These are phyloP conservation scores for Chironomus riparius DNA, from an alignment of 2,888 invertebrate species.

Conservation along the genomic window DNA sequence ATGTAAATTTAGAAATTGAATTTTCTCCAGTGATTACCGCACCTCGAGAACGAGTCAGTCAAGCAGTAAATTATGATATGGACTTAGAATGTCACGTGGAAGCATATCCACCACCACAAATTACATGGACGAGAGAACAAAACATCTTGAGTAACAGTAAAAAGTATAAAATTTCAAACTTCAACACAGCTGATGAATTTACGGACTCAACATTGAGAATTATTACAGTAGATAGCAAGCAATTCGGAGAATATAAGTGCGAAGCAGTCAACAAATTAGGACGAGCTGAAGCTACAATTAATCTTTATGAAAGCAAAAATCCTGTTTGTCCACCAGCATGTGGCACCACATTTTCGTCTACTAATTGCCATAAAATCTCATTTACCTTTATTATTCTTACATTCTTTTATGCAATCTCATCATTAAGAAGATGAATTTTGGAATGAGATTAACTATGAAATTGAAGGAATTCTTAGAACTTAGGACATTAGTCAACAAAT, in stretches of 20 bases:
- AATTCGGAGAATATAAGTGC: conserved; percentile 78
- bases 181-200: conserved; percentile 84
- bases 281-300: conserved; percentile 65
- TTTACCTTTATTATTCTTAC: no score
- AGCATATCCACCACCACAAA: conserved; percentile 88
- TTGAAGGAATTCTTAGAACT: no score
- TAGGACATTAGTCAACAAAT: no score
- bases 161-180: conserved; percentile 83
- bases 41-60: conserved; percentile 70
- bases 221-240: conserved; percentile 82
- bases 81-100: conserved; percentile 90
- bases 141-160: conserved; percentile 77
- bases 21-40: conserved; percentile 81
- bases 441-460: no score
- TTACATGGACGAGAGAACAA: conserved; percentile 83
- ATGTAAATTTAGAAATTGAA: conserved; percentile 84
- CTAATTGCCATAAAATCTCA: neutral
- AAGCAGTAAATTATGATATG: conserved; percentile 87
- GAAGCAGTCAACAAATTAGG: conserved; percentile 85
- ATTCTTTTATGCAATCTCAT: no score
- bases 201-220: conserved; percentile 83
- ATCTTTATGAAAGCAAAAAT: conserved; percentile 81
- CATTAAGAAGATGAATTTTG: no score
- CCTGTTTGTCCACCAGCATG: conserved; percentile 91
- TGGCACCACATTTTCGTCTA: conserved; percentile 28